Conservation (phyloP, 2,113 vertebrate species). For the Carassius auratus region DNA sequence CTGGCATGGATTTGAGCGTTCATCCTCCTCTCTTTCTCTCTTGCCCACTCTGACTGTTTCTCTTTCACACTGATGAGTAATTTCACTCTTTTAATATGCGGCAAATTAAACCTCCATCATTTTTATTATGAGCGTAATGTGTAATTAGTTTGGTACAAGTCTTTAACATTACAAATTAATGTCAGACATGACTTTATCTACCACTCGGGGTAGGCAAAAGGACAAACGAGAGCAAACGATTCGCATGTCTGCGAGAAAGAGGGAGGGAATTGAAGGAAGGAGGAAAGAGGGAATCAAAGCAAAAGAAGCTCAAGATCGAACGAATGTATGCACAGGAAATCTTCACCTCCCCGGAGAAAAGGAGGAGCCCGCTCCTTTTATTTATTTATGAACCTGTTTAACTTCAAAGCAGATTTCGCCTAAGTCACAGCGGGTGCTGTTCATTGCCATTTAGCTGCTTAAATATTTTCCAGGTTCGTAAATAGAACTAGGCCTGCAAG, state of each 20-base stretch:
- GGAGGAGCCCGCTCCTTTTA: conserved; percentile 48
- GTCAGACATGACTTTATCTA: conserved; percentile 54
- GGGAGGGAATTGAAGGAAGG: not conserved
- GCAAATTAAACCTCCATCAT: conserved; percentile 53
- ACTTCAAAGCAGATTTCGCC: conserved; percentile 60
- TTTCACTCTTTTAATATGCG: conserved; percentile 53
- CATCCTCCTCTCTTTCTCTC: conserved; percentile 25
- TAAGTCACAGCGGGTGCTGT: conserved; percentile 35
- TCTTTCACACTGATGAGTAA: conserved; percentile 28
- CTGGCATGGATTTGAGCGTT: not conserved
- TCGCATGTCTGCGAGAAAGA: not conserved
- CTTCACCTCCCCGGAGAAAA: conserved; percentile 33
- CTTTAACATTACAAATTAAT: conserved; percentile 56
- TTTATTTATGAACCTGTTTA: conserved; percentile 61
- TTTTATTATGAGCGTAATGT: conserved; percentile 47
- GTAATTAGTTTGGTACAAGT: conserved; percentile 52
- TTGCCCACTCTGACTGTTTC: not conserved
- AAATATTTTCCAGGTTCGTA: conserved; percentile 49
- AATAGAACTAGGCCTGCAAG: conserved; percentile 51
- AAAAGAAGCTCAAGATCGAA: not conserved
- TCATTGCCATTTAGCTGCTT: conserved; percentile 53
- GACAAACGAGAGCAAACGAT: not conserved
- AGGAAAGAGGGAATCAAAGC: conserved; percentile 33
- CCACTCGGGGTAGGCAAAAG: conserved; percentile 19
- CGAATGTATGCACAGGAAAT: conserved; percentile 29